Conservation (phyloP, 1,140 invertebrate species). For the Tachypleus tridentatus region DNA sequence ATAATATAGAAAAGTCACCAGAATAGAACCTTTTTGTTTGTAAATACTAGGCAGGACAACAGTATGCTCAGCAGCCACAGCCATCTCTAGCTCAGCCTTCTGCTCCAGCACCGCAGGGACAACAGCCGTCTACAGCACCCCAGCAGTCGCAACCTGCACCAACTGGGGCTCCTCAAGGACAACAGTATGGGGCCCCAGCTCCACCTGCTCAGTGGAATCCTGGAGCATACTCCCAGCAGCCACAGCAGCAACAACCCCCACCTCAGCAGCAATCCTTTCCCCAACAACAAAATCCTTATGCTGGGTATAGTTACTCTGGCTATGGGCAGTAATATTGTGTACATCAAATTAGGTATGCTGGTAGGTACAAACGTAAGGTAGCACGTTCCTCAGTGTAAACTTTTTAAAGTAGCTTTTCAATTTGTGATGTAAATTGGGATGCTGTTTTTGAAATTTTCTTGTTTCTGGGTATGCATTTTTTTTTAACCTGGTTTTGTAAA, state of each 20-base stretch:
- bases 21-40: not conserved
- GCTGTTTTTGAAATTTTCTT: too few relatives aligned
- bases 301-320: conserved; percentile 1
- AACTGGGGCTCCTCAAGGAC: conserved; percentile 7
- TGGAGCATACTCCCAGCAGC: not conserved
- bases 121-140: conserved; percentile 11
- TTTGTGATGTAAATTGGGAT: too few relatives aligned
- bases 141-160: conserved; percentile 13
- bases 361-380: too few relatives aligned
- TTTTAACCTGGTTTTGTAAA: too few relatives aligned
- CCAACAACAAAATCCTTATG: conserved; percentile 1
- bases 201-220: conserved; percentile 14
- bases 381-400: too few relatives aligned
- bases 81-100: conserved; percentile 10
- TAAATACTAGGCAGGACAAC: not conserved
- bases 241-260: conserved; percentile 12
- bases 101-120: conserved; percentile 8
- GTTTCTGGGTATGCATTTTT: too few relatives aligned
- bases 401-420: too few relatives aligned
- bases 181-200: not conserved
- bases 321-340: not conserved
- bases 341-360: too few relatives aligned
- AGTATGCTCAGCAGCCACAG: conserved; percentile 5
- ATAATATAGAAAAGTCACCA: not conserved
- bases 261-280: not conserved